Percentiles rank a stretch among this genome's conserved stretches.
Evolutionary conservation across 2,113 vertebrate species (phyloP).

Genomic region (Labeo rohita): DNA sequence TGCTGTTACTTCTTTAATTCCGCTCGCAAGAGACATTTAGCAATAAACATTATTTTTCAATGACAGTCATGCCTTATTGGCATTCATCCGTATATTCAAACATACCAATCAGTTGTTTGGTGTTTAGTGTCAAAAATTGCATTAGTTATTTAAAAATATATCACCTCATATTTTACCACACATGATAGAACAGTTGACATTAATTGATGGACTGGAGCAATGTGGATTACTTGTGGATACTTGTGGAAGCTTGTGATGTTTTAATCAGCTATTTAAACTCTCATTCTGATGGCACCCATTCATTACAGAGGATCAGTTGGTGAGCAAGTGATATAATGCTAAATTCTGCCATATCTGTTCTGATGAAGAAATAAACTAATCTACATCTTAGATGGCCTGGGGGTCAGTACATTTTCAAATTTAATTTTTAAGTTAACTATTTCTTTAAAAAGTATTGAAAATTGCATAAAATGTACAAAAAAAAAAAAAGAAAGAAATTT

Average conservation of each 20-base stretch:
- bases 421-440: background rate
- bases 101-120: background rate
- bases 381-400: background rate
- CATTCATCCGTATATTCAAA: background rate
- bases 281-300: too few species aligned
- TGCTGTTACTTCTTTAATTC: background rate
- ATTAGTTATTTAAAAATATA: background rate
- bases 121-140: background rate
- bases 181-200: background rate
- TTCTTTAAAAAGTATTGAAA: background rate
- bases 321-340: background rate
- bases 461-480: too few species aligned
- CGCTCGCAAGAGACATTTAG: background rate
- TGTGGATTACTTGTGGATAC: too few species aligned
- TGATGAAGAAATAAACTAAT: background rate
- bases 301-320: background rate
- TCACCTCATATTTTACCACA: background rate
- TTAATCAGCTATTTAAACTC: background rate
- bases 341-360: background rate
- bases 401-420: background rate
- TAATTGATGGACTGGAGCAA: too few species aligned
- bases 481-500: too few species aligned
- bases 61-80: background rate
- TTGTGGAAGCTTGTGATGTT: background rate
- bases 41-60: background rate